These are phyloP conservation scores for Pissodes strobi DNA, from an alignment of 1,140 invertebrate species.

Conservation along the genomic window DNA sequence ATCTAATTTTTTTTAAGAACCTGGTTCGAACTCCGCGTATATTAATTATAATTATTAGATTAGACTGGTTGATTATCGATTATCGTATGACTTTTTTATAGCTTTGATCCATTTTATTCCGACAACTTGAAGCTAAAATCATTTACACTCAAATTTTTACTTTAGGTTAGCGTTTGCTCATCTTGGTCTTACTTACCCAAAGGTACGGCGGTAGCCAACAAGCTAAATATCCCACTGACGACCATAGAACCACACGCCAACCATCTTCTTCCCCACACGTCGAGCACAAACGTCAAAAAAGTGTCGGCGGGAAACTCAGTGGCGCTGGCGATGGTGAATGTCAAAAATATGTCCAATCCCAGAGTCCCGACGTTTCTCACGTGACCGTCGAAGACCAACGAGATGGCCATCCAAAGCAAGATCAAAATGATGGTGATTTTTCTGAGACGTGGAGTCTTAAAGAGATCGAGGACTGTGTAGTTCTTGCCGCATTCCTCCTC, in stretches of 20 bases:
- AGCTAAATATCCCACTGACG: conserved; percentile 77
- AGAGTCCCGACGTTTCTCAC: conserved; percentile 81
- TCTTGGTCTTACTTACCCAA: conserved; percentile 55
- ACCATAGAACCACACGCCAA: conserved; percentile 78
- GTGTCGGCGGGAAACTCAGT: conserved; percentile 84
- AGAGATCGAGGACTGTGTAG: conserved; percentile 79
- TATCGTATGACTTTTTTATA: too few relatives aligned
- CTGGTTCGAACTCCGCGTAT: too few relatives aligned
- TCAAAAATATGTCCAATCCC: conserved; percentile 77
- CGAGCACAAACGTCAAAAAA: conserved; percentile 76
- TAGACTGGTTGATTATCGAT: too few relatives aligned
- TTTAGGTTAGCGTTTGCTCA: not conserved
- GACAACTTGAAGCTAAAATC: too few relatives aligned
- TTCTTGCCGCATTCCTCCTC: conserved; percentile 69
- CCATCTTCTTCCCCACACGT: conserved; percentile 84
- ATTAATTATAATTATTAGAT: too few relatives aligned
- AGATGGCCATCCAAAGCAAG: conserved; percentile 84
- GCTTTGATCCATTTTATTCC: too few relatives aligned
- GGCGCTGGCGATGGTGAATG: conserved; percentile 80
- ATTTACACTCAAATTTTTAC: too few relatives aligned
- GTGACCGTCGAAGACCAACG: conserved; percentile 84
- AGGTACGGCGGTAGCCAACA: conserved; percentile 73
- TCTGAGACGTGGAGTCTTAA: conserved; percentile 72
- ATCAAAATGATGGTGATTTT: conserved; percentile 75
- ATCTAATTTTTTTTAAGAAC: too few relatives aligned